A percentile compares a stretch with the other conserved stretches of the same genome.
phyloP scores from a whole-genome alignment of 2,797 vertebrate species.

The Anabas testudineus region DNA sequence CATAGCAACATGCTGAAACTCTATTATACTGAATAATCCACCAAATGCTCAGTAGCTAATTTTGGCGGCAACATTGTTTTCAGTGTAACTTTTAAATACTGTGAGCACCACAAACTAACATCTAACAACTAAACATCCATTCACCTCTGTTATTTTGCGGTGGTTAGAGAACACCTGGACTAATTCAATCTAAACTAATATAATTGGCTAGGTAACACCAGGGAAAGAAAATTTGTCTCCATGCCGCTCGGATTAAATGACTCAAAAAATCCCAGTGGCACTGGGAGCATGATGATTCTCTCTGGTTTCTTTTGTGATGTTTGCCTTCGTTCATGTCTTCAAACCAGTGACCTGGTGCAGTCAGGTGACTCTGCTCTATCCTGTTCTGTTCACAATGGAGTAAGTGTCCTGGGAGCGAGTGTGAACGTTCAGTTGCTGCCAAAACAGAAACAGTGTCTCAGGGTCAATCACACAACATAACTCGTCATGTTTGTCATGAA shows the following conservation, averaged over 20 bases:
- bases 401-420: constrained; percentile 42
- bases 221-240: neutral
- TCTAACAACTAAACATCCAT: too few relatives aligned
- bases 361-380: constrained; percentile 13
- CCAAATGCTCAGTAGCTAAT: neutral
- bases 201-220: neutral
- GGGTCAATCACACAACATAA: neutral
- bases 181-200: neutral
- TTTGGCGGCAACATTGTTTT: neutral
- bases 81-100: neutral
- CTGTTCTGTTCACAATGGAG: constrained; percentile 38
- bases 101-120: neutral
- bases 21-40: neutral
- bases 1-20: neutral
- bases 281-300: neutral
- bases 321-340: fast-evolving
- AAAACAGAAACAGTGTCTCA: constrained; percentile 10
- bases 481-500: neutral
- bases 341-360: neutral
- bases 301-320: fast-evolving
- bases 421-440: constrained; percentile 30
- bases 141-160: neutral
- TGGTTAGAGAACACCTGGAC: neutral
- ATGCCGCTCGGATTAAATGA: neutral
- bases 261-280: neutral